Evolutionary conservation across 2,113 vertebrate genomes (phyloP).

Genomic region (Gracilinanus agilis): DNA sequence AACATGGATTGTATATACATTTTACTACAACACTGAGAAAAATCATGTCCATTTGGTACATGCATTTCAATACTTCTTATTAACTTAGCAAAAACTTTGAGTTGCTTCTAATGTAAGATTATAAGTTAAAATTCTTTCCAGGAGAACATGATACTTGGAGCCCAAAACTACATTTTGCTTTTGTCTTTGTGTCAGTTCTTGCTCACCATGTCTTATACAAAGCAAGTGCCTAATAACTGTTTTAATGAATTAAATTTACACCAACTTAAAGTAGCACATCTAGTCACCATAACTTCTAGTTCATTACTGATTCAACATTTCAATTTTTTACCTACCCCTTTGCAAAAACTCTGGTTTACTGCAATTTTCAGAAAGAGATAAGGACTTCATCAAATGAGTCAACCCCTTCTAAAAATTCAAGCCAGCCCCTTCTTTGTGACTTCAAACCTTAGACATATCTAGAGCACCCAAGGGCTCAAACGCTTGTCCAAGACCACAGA

Average conservation of each 20-base stretch:
- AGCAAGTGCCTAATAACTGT: background rate
- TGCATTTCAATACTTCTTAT: background rate
- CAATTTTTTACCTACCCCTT: background rate
- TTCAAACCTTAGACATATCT: background rate
- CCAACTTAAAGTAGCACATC: background rate
- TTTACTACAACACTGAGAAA: background rate
- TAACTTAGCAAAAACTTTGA: background rate
- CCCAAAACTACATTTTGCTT: background rate
- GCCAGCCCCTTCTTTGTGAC: background rate
- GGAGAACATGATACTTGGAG: background rate
- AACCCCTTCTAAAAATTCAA: background rate
- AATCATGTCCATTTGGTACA: background rate
- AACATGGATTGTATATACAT: background rate
- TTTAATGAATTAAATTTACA: background rate
- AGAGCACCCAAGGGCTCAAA: background rate
- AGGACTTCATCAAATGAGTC: background rate
- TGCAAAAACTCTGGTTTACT: background rate
- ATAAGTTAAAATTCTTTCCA: background rate
- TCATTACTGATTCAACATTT: background rate
- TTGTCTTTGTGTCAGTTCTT: background rate
- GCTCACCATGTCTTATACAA: background rate
- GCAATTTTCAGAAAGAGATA: background rate
- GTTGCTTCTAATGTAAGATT: background rate
- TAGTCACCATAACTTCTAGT: background rate
- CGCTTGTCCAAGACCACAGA: background rate